Conservation (phyloP, 2,888 invertebrate species). For the Sipunculus nudus region DNA sequence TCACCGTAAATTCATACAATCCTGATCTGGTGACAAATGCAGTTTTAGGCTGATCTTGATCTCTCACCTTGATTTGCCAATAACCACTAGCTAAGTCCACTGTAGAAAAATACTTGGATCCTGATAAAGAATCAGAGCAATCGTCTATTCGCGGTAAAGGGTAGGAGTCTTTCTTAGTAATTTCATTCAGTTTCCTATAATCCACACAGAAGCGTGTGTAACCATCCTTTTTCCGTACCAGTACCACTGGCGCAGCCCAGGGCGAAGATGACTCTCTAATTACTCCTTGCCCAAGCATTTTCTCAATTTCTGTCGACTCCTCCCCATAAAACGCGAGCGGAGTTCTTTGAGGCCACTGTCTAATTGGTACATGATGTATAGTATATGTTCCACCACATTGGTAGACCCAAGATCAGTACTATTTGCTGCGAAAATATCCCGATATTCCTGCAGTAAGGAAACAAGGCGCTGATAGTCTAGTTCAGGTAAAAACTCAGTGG, state of each 20-base stretch:
- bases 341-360: background rate
- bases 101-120: background rate
- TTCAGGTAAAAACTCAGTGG: no score
- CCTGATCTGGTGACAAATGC: background rate
- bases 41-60: slow-evolving; percentile 8
- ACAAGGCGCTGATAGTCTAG: no score
- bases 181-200: slow-evolving; percentile 9
- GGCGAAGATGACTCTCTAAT: background rate
- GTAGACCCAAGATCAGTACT: slow-evolving; percentile 1
- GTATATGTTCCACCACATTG: slow-evolving; percentile 2
- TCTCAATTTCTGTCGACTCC: background rate
- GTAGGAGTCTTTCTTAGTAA: slow-evolving; percentile 9
- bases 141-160: slow-evolving; percentile 19
- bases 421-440: background rate
- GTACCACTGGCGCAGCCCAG: slow-evolving; percentile 12
- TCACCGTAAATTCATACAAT: slow-evolving; percentile 43
- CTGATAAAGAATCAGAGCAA: slow-evolving; percentile 3
- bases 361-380: slow-evolving; percentile 8
- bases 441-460: background rate
- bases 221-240: slow-evolving; percentile 13
- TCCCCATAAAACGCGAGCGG: slow-evolving; percentile 1
- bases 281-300: background rate
- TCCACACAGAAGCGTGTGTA: slow-evolving; percentile 15
- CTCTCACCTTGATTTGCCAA: background rate
- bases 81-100: background rate